Evolutionary conservation across 2,888 invertebrate genomes (phyloP).

Genomic region (Pyrrhopygopsis socrates): DNA sequence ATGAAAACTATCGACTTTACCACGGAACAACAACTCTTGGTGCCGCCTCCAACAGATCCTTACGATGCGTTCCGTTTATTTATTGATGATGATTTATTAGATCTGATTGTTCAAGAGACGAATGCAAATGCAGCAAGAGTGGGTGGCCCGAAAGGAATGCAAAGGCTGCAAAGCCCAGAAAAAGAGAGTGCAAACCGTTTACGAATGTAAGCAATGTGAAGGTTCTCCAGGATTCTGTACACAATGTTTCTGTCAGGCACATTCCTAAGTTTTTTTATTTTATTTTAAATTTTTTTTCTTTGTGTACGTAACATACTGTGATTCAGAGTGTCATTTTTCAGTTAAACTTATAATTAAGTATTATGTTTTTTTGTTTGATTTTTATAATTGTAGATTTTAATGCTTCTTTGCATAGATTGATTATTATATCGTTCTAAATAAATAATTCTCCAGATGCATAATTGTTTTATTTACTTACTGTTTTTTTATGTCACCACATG

Average conservation of each 20-base stretch:
- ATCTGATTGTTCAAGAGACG: not conserved
- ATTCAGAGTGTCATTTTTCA: conserved; percentile 17
- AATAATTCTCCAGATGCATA: conserved; percentile 61
- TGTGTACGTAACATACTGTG: conserved; percentile 32
- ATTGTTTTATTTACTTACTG: not conserved
- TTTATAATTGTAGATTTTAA: not conserved
- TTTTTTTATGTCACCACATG: too few relatives aligned
- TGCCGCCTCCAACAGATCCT: not conserved
- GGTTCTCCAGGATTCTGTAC: not conserved
- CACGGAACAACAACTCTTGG: not conserved
- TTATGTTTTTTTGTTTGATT: conserved; percentile 45
- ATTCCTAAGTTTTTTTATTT: conserved; percentile 33
- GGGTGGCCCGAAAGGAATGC: not conserved
- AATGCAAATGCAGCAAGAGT: not conserved
- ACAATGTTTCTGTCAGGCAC: not conserved
- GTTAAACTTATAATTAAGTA: conserved; percentile 55
- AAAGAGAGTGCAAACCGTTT: not conserved
- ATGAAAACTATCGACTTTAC: not conserved
- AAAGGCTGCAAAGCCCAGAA: not conserved
- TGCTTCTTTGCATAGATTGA: too few relatives aligned
- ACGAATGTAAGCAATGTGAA: not conserved
- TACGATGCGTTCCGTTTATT: not conserved
- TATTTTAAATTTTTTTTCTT: conserved; percentile 18
- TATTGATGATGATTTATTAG: not conserved
- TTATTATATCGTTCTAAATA: conserved; percentile 46